Conservation (phyloP, 2,888 invertebrate species). For the Gortyna flavago region DNA sequence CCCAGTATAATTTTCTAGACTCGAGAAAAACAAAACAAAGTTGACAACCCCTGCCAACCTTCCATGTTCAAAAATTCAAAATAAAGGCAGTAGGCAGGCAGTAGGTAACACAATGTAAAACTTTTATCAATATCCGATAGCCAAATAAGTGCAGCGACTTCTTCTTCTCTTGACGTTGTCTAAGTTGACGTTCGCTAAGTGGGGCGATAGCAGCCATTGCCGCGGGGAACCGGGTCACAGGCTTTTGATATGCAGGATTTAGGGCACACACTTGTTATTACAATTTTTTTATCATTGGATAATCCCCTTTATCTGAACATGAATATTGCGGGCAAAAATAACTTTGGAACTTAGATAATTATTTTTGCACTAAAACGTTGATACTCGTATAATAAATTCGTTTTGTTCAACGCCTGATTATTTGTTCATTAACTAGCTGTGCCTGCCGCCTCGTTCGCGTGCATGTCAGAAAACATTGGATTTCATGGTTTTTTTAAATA, state of each 20-base stretch:
- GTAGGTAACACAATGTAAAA: slow-evolving; percentile 34
- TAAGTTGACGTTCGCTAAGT: slow-evolving; percentile 66
- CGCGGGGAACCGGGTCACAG: slow-evolving; percentile 71
- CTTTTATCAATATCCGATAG: slow-evolving; percentile 66
- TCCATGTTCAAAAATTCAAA: slow-evolving; percentile 15
- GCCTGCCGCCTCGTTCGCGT: neutral
- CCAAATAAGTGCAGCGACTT: slow-evolving; percentile 67
- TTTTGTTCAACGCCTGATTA: neutral
- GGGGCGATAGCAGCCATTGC: slow-evolving; percentile 71
- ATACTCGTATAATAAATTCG: neutral
- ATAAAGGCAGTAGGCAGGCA: slow-evolving; percentile 21
- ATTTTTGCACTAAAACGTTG: neutral
- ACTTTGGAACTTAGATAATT: fast-evolving
- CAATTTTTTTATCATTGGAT: slow-evolving; percentile 44
- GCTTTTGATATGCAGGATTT: slow-evolving; percentile 68
- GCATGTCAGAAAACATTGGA: too few species aligned
- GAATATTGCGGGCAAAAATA: neutral
- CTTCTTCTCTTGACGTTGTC: slow-evolving; percentile 69
- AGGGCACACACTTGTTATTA: slow-evolving; percentile 56
- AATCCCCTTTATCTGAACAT: slow-evolving; percentile 30
- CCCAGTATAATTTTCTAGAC: neutral
- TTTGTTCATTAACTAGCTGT: neutral
- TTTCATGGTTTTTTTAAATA: too few species aligned
- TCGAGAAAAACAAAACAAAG: neutral
- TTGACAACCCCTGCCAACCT: neutral